These are phyloP conservation scores for Amblyjoppa proteus DNA, from an alignment of 2,888 invertebrate species.

Conservation along the genomic window DNA sequence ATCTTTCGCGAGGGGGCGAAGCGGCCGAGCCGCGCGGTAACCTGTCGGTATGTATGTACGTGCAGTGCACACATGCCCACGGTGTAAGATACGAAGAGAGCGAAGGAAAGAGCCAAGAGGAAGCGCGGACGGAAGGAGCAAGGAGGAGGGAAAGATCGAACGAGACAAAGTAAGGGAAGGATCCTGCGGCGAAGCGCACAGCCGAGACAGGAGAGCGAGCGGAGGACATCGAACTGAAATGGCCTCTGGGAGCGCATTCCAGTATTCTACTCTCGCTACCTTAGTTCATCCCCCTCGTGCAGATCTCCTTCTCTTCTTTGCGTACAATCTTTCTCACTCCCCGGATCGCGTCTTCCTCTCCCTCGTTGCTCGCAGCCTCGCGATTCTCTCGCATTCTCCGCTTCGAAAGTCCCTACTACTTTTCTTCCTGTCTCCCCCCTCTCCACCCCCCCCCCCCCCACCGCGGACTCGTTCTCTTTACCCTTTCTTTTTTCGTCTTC, in stretches of 20 bases:
- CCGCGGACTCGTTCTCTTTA: conserved; percentile 53
- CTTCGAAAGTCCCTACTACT: conserved; percentile 58
- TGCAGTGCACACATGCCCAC: neutral
- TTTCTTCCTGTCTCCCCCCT: conserved; percentile 60
- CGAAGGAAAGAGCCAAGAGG: conserved; percentile 12
- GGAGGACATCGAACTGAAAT: conserved; percentile 84
- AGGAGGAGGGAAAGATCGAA: conserved; percentile 43
- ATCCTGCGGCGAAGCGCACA: conserved; percentile 68
- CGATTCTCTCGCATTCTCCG: conserved; percentile 63
- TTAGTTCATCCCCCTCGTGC: conserved; percentile 75
- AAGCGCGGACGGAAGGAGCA: conserved; percentile 18
- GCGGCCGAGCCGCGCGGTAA: neutral
- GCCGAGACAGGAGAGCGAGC: conserved; percentile 79
- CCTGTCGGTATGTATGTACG: neutral
- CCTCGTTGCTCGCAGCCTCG: conserved; percentile 49
- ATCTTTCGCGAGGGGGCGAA: neutral
- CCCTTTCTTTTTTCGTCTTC: conserved; percentile 59
- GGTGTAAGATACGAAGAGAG: neutral
- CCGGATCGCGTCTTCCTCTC: conserved; percentile 44
- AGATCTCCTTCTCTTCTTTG: conserved; percentile 52
- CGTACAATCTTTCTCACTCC: conserved; percentile 62
- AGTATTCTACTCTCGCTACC: conserved; percentile 84
- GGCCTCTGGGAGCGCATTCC: conserved; percentile 84
- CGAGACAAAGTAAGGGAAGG: conserved; percentile 48
- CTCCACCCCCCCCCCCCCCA: no score